Evolutionary conservation across 2,797 vertebrate genomes (phyloP).

Genomic region (Pogonophryne albipinna): DNA sequence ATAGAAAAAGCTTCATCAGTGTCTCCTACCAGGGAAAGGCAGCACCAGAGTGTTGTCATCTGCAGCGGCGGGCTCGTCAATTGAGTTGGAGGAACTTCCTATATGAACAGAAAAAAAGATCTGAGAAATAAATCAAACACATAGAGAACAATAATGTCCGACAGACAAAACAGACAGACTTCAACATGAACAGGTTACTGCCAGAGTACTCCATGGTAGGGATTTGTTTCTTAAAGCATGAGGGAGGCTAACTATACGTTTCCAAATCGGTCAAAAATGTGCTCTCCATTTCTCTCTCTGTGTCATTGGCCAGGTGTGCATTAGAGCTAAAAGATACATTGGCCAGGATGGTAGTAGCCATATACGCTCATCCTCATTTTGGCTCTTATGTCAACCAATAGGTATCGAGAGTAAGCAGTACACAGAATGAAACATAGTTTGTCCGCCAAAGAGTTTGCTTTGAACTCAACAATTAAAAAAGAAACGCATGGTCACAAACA

Average conservation of each 20-base stretch:
- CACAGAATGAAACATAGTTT: neutral
- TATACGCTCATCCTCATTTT: neutral
- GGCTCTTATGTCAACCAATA: neutral
- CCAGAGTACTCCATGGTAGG: neutral
- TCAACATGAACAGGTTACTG: neutral
- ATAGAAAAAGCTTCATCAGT: neutral
- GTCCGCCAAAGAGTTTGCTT: no score
- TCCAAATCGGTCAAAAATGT: neutral
- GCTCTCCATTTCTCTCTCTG: neutral
- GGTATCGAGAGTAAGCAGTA: neutral
- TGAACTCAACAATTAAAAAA: no score
- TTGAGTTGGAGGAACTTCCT: slow-evolving; percentile 77
- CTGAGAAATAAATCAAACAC: neutral
- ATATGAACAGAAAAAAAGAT: slow-evolving; percentile 4
- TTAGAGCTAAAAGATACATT: neutral
- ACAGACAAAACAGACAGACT: neutral
- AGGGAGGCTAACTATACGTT: neutral
- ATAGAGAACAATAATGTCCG: neutral
- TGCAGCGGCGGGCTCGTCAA: slow-evolving; percentile 64
- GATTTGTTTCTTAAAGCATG: neutral
- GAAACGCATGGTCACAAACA: no score
- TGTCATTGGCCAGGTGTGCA: neutral
- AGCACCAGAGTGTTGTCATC: slow-evolving; percentile 65
- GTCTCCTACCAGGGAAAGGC: slow-evolving; percentile 62
- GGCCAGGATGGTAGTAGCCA: neutral